These are phyloP conservation scores for Oncorhynchus nerka DNA, from an alignment of 2,113 vertebrate species.

Conservation along the genomic window DNA sequence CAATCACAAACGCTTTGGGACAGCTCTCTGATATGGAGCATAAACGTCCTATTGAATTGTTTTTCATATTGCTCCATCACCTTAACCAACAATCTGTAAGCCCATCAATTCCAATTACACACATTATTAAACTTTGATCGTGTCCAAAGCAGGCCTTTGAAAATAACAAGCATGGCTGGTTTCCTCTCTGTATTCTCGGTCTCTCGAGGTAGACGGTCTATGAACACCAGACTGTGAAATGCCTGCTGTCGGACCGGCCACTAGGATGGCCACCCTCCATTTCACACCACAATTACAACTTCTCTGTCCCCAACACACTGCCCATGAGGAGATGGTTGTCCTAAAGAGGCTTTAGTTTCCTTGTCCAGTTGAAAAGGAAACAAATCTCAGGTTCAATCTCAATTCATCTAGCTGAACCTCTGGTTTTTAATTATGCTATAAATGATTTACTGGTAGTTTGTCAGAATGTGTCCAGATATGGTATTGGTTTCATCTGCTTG, in stretches of 20 bases:
- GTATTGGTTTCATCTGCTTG: neutral
- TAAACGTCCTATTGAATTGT: conserved; percentile 27
- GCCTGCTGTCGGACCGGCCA: conserved; percentile 47
- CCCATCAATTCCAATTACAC: conserved; percentile 55
- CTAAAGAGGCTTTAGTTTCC: neutral
- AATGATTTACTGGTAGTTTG: no score
- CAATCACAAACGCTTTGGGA: neutral
- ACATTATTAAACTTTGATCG: conserved; percentile 54
- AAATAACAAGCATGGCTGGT: conserved; percentile 31
- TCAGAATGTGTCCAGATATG: no score
- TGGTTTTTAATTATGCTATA: no score
- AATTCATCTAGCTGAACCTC: no score
- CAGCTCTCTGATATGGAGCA: neutral
- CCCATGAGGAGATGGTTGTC: no score
- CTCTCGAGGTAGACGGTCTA: conserved; percentile 26
- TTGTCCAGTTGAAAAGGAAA: neutral
- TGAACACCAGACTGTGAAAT: conserved; percentile 61
- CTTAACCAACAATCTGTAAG: conserved; percentile 26
- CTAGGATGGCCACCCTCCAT: conserved; percentile 39
- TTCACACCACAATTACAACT: conserved; percentile 36
- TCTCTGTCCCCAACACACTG: neutral
- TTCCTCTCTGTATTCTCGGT: conserved; percentile 24
- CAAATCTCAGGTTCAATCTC: neutral
- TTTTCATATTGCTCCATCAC: conserved; percentile 5
- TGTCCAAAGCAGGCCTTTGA: conserved; percentile 23